Conservation (phyloP, 2,888 invertebrate species). For the Zele albiditarsus region DNA sequence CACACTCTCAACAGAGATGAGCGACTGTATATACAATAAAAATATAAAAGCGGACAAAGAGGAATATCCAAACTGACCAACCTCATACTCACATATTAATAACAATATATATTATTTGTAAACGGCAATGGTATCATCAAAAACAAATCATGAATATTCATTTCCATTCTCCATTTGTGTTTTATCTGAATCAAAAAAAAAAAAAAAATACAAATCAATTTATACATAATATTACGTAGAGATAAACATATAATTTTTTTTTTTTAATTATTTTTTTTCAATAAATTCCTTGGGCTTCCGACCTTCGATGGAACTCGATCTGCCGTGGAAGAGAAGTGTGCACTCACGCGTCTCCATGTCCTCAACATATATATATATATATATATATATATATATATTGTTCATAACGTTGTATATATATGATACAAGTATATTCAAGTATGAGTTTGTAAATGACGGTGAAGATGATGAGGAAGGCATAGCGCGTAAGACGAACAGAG, state of each 20-base stretch:
- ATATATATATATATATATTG: constrained; percentile 2
- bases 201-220: neutral
- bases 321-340: constrained; percentile 52
- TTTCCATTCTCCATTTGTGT: too few species aligned
- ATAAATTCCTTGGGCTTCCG: constrained; percentile 38
- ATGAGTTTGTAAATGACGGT: constrained; percentile 19
- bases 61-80: too few species aligned
- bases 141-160: too few species aligned
- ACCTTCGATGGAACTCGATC: constrained; percentile 58
- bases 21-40: neutral
- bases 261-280: neutral
- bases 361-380: constrained; percentile 23
- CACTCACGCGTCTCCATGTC: constrained; percentile 42
- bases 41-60: too few species aligned
- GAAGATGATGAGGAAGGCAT: constrained; percentile 32
- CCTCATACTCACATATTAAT: too few species aligned
- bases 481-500: constrained; percentile 27
- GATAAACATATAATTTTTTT: neutral
- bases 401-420: neutral
- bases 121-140: too few species aligned
- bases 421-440: neutral
- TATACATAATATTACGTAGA: neutral
- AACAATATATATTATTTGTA: too few species aligned
- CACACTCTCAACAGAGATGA: neutral
- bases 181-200: neutral